Evolutionary conservation across 2,888 invertebrate genomes (phyloP).

Genomic region (Epirrhoe tristata): DNA sequence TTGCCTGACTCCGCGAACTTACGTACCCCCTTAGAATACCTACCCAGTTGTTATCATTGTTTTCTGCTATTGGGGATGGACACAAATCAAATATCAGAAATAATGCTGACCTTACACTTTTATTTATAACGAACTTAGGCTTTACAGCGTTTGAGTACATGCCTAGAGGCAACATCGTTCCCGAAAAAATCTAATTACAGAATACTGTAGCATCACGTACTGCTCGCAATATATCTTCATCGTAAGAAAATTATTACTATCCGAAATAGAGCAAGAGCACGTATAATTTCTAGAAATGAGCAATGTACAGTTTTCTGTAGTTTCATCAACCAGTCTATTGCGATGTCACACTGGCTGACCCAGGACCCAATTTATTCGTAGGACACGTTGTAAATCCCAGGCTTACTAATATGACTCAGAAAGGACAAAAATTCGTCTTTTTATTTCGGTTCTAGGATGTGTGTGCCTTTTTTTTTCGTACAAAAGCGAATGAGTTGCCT

Average conservation of each 20-base stretch:
- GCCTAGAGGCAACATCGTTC: neutral
- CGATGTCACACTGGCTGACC: neutral
- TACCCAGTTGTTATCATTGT: too few relatives aligned
- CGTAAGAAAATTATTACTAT: neutral
- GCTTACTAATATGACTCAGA: neutral
- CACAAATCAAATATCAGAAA: too few relatives aligned
- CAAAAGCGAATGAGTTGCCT: neutral
- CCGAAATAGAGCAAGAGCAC: neutral
- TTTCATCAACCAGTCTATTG: neutral
- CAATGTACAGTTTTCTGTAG: neutral
- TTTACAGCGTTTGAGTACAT: neutral
- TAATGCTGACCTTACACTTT: too few relatives aligned
- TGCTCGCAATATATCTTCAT: neutral
- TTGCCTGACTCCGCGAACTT: too few relatives aligned
- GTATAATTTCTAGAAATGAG: constrained; percentile 1
- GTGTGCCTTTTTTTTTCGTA: neutral
- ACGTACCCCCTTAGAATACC: too few relatives aligned
- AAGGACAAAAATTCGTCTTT: neutral
- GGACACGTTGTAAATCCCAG: constrained; percentile 4
- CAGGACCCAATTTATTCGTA: neutral
- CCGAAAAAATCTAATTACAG: constrained; percentile 1
- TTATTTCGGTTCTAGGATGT: neutral
- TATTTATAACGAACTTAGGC: too few relatives aligned
- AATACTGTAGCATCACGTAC: neutral
- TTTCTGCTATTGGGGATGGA: too few relatives aligned